Percentiles rank a stretch among this genome's conserved stretches.
Conservation (phyloP, 2,113 vertebrate genomes). For the Sapayoa aenigma region DNA sequence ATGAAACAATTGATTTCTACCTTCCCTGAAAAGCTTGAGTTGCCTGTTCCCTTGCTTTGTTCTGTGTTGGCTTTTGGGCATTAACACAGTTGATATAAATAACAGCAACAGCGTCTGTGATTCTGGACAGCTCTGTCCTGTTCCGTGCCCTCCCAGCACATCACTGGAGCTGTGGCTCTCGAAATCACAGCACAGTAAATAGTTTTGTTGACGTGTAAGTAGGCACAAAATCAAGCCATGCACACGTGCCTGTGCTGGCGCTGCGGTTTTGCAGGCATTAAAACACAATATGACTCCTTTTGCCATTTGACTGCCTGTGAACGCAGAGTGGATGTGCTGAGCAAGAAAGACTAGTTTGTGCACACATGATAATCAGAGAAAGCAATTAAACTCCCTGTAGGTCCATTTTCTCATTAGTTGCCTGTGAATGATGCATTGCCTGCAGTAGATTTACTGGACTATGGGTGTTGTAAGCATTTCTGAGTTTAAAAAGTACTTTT, state of each 20-base stretch:
- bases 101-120: not conserved
- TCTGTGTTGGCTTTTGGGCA: not conserved
- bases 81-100: not conserved
- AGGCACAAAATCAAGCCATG: not conserved
- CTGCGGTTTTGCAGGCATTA: not conserved
- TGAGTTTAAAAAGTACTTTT: not conserved
- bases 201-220: not conserved
- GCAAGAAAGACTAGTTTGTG: conserved; percentile 1
- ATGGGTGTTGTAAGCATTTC: not conserved
- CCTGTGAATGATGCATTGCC: fast-evolving
- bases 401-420: not conserved
- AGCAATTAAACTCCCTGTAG: not conserved
- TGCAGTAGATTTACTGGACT: not conserved
- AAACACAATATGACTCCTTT: not conserved
- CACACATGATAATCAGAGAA: not conserved
- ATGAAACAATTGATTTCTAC: not conserved
- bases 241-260: not conserved
- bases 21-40: not conserved
- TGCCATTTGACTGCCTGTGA: not conserved
- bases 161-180: not conserved
- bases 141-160: not conserved
- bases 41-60: not conserved
- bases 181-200: not conserved
- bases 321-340: not conserved
- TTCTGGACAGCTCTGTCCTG: conserved; percentile 22